Evolutionary conservation across 2,888 invertebrate species (phyloP), one percentile per base, ranked within the genome.

Genomic region (Yponomeuta evonymella): DNA sequence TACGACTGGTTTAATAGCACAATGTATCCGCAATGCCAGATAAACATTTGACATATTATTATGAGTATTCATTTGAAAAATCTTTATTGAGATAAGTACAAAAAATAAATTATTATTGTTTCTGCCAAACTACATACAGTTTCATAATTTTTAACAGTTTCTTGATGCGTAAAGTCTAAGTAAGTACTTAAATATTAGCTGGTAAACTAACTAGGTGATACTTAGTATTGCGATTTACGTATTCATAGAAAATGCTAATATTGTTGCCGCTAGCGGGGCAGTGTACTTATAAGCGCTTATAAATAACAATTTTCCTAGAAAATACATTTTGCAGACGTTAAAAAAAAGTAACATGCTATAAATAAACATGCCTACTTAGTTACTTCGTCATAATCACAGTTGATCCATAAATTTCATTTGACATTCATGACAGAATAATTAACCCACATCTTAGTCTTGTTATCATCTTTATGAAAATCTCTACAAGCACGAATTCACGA

Each of bases 211-310:
- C 51, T 58, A 58, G 51, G 51, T 15, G 43, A 43, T 43, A 43
- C 15, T 36, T 6, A 62, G 36, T 3, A 69, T 64, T 2, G 10
- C 29, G 1, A 30, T 64, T 64, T 29, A 64, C 64, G 6, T 64
- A 64, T 64, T 64, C 64, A 64, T 64, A 12, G 64, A 64, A 64
- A 64, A 64, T 64, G 64, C 29, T 29, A 64, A 64, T 64, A 23
- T 3, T 58, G 51, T 58, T 58, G 15, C 51, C 51, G 51, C 15
- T 15, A 4, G 51, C 51, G 51, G 51, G 51, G 51, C 51, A 15
- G 15, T 15, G 15, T 58, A 58, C 51, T 58, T 58, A 58, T 58
- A 15, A 58, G 51, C 51, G 12, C 15, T 51, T 12, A 2, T 15
- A 51, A 51, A 51, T 51, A 15, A 15, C 51, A 58, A 58, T 58